Evolutionary conservation across 2,888 invertebrate species (phyloP), one percentile per base, ranked within the genome.

Genomic region (Coelopa pilipes): DNA sequence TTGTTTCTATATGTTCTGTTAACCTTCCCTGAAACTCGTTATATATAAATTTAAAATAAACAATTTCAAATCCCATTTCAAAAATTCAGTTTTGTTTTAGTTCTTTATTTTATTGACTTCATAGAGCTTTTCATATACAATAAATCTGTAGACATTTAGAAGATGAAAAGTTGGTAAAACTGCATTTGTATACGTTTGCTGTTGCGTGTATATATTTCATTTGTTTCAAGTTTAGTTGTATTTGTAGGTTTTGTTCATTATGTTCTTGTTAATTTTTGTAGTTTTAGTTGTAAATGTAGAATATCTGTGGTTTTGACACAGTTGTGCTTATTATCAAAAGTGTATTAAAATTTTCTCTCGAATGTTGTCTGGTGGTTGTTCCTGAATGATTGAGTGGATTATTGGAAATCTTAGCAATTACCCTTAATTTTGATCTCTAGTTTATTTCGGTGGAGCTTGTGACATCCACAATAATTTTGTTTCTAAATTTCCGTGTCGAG

Each of bases 151-250:
- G 83, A 83, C 83, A 83, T 79, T 82, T 83, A 83, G 83, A 83
- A 79, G 73, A 79, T 82, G 82, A 82, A 83, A 83, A 82, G 2
- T 34, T 34, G 81, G 83, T 83, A 83, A 82, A 83, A 82, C 82
- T 80, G 21, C 55, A 66, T 72, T 63, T 72, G 57, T 63, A 49
- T 72, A 60, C 21, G 53, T 67, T 65, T 63, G 63, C 1, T 57
- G n/a, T 67, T 66, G 49, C 67, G 49, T 72, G 24, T 72, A 67
- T 72, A 66, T 66, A 67, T 47, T 49, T 59, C 13, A 13, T 21
- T 67, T 72, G 19, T 67, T 66, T 4, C n/a, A n/a, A n/a, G n/a
- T 74, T 45, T 73, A 60, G 24, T 69, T n/a, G 19, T 69, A 13
- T 17, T 45, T 57, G 59, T 70, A 49, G 19, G 34, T 34, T 63